phyloP scores from a whole-genome alignment of 2,797 vertebrate genomes.

The Fistularia tabacaria region DNA sequence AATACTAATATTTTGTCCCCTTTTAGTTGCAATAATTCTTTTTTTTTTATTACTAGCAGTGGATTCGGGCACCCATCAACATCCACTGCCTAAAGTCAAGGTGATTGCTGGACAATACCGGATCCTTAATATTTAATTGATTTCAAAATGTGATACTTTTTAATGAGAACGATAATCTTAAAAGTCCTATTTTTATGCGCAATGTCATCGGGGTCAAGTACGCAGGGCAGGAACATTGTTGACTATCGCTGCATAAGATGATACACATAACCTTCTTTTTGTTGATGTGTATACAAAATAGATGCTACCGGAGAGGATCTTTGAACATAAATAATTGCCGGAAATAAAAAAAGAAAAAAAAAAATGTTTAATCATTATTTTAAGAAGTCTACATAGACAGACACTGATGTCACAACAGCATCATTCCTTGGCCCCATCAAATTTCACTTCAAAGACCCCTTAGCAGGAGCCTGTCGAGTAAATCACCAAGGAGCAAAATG shows the following conservation, averaged over 20 bases:
- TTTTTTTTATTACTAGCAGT: too few species aligned
- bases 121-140: constrained; percentile 53
- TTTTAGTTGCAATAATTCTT: too few species aligned
- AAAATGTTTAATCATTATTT: not conserved
- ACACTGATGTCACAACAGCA: constrained; percentile 42
- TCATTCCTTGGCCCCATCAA: constrained; percentile 36
- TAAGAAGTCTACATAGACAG: constrained; percentile 14
- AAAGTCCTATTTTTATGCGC: constrained; percentile 15
- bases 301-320: constrained; percentile 7
- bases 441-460: constrained; percentile 42
- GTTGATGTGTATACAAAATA: not conserved
- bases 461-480: constrained; percentile 55
- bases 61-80: constrained; percentile 3
- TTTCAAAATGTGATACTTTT: constrained; percentile 35
- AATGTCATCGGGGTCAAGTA: constrained; percentile 7
- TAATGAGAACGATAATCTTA: constrained; percentile 35
- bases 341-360: constrained; percentile 9
- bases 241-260: constrained; percentile 1
- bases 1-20: too few species aligned
- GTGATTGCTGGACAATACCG: constrained; percentile 57
- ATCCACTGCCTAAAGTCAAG: constrained; percentile 20
- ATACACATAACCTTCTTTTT: not conserved
- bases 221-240: not conserved
- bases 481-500: constrained; percentile 52
- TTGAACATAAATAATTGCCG: constrained; percentile 1